Evolutionary conservation across 2,113 vertebrate genomes (phyloP).

Genomic region (Archilochus colubris): DNA sequence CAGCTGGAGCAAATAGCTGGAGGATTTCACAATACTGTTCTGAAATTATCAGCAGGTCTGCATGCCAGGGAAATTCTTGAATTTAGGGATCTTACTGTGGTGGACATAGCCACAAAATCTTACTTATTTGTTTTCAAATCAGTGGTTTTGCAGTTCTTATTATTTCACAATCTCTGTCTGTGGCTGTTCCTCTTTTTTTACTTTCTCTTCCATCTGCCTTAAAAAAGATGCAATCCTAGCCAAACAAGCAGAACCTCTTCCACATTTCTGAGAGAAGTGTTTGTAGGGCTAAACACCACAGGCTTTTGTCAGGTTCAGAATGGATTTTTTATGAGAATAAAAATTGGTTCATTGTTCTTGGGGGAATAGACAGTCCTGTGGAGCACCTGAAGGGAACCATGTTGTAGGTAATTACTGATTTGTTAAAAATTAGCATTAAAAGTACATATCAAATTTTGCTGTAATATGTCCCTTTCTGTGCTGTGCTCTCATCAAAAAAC

Average conservation of each 20-base stretch:
- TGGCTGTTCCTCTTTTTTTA: conserved; percentile 39
- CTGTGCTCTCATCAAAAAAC: background rate
- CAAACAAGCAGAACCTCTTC: conserved; percentile 4
- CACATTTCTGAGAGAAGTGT: background rate
- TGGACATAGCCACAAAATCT: background rate
- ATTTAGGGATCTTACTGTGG: conserved; percentile 6
- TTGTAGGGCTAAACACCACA: background rate
- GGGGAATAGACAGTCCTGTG: background rate
- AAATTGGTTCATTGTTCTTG: background rate
- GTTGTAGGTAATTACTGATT: background rate
- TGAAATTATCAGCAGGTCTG: background rate
- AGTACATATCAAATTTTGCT: background rate
- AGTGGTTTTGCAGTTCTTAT: background rate
- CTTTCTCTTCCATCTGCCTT: conserved; percentile 25
- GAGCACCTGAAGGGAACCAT: background rate
- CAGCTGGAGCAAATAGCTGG: conserved; percentile 60
- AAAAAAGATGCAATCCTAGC: background rate
- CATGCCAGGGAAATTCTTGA: conserved; percentile 12
- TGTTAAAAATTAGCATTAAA: background rate
- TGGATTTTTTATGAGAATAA: background rate
- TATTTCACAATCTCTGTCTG: conserved; percentile 14
- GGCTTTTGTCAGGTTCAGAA: background rate
- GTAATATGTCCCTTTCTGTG: background rate
- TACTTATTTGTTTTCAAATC: conserved; percentile 41
- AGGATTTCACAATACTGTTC: conserved; percentile 38